Base-by-base conservation (phyloP, 2,888 invertebrate species). In the Dynastes hyllus region DNA sequence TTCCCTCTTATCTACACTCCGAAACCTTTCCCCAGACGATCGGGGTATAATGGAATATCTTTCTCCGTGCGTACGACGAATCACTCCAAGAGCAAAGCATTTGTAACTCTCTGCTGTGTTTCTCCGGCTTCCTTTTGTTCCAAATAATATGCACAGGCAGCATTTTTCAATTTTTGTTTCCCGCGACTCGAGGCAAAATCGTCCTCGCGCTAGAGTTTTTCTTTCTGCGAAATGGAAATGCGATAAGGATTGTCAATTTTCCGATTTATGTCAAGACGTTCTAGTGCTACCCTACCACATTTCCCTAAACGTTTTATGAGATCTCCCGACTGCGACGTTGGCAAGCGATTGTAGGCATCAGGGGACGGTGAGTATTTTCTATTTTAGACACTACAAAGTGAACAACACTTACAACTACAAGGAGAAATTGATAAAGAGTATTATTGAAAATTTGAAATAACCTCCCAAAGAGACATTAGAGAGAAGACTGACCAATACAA, bases 221-320 rank as follows among this genome's bases (percentile, higher is more conserved):
- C 27, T 61, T 58, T 61, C 45, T 3, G 50, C 22, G 61, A 73
- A 73, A n/a, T 37, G 58, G 61, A 58, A 73, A 37, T 40, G 13
- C 73, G 73, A 73, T 73, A 73, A 73, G 58, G 40, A 37, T 61
- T 73, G 73, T 73, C 73, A 73, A 73, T 73, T 73, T 61, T 73
- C 73, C 73, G 73, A 73, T 73, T 73, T 73, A 73, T 73, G 58
- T 61, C 61, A 58, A 61, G 58, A 73, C 40, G 73, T 61, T 73
- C 73, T 11, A 27, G 70, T 53, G 29, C 53, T 13, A n/a, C 29
- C 40, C 40, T 22, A 40, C 73, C 73, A 73, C 58, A 73, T 73
- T 73, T 73, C 45, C 58, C 61, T 73, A 73, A 73, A 73, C 73
- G 73, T 45, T 73, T 73, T 73, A 73, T 73, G 61, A 58, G 73